Evolutionary conservation across 2,888 invertebrate species (phyloP), one percentile per base, ranked within the genome.

Genomic region (Cheilosia soror): DNA sequence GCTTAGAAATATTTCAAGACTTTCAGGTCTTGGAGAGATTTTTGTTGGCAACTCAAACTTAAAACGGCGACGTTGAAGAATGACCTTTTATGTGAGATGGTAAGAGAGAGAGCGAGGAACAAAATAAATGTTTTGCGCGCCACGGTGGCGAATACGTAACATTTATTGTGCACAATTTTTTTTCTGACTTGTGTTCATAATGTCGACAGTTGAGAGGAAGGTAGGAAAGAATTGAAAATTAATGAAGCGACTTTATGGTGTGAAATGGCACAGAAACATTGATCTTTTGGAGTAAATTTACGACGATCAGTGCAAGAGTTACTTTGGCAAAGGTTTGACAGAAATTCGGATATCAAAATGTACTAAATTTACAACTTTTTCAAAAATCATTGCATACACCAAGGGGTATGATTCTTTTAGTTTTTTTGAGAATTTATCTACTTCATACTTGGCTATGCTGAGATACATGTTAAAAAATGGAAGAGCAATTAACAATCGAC

Each of bases 1-100:
- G 60, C 77, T 58, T 37, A 55, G 71, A 77, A 77, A 77, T 72
- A 66, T 71, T 82, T 77, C 71, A 82, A 65, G 71, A 57, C 62
- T 53, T 71, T 53, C 15, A 55, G 27, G 57, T 65, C 37, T 1
- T 5, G 5, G 51, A 29, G 31, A 68, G 37, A 66, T 11, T 42
- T 69, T 55, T 20, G 11, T 44, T 57, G 42, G 66, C 53, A 53
- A 13, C 11, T 42, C 40, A 51, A 53, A 55, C 66, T 42, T 6
- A 5, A 29, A 31, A 68, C 20, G 42, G 42, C 31, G 53, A 68
- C 66, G 20, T 55, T 68, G 66, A 55, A 42, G 31, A 31, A 68
- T 55, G 29, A 11, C 53, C 29, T 55, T 68, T 31, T 20, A 42
- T 49, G 13, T 49, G 53, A 6, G 63, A 20, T 13, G 25, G 25